Evolutionary conservation across 2,888 invertebrate genomes (phyloP).

Genomic region (Cryptosula pallasiana): DNA sequence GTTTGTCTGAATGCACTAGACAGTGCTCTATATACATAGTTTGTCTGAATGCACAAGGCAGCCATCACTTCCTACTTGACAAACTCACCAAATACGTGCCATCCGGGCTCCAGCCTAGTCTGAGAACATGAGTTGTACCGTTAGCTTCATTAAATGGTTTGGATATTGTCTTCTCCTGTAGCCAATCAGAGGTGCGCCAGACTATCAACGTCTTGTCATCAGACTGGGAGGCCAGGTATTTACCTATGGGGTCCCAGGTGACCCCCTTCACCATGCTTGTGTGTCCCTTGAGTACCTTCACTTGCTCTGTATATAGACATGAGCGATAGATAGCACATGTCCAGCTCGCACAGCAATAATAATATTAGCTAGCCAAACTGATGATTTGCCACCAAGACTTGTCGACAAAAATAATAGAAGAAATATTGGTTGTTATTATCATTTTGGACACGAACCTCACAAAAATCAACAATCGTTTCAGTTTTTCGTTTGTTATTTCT

Average conservation of each 20-base stretch:
- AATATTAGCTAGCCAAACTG: too few relatives aligned
- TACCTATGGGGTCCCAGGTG: slow-evolving; percentile 97
- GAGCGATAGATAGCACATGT: too few relatives aligned
- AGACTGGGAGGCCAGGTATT: slow-evolving; percentile 91
- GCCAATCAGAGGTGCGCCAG: slow-evolving; percentile 95
- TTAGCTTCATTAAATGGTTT: slow-evolving; percentile 72
- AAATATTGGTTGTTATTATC: too few relatives aligned
- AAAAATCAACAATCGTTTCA: too few relatives aligned
- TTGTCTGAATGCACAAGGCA: background rate
- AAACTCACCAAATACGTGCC: slow-evolving; percentile 79
- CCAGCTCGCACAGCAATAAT: too few relatives aligned
- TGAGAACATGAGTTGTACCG: slow-evolving; percentile 84
- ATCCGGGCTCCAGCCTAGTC: slow-evolving; percentile 96
- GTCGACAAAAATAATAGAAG: too few relatives aligned
- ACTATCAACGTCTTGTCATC: slow-evolving; percentile 89
- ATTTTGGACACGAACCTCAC: too few relatives aligned
- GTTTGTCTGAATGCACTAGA: too few relatives aligned
- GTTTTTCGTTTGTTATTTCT: too few relatives aligned
- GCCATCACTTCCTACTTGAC: too few relatives aligned
- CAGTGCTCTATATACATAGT: background rate
- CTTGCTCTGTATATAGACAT: slow-evolving; percentile 53
- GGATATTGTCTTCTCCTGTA: slow-evolving; percentile 75
- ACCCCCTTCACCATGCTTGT: slow-evolving; percentile 89
- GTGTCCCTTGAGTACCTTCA: slow-evolving; percentile 81
- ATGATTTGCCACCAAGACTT: too few relatives aligned